phyloP scores from a whole-genome alignment of 2,797 vertebrate species.

The Hippopotamyrus pictus region DNA sequence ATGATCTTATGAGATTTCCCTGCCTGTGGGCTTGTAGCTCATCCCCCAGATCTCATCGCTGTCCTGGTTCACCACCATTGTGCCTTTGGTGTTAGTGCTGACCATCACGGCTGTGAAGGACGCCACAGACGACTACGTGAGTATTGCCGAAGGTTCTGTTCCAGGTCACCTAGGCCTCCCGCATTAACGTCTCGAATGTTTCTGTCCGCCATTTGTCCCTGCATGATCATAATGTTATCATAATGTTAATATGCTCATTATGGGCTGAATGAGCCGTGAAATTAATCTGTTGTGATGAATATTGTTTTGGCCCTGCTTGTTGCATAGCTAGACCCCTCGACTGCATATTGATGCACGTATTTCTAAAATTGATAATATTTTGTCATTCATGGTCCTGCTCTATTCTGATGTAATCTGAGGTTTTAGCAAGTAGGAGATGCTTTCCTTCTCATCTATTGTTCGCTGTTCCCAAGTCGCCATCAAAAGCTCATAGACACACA shows the following conservation, averaged over 20 bases:
- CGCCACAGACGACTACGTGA: conserved; percentile 75
- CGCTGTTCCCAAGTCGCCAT: background rate
- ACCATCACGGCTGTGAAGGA: conserved; percentile 78
- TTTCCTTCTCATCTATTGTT: background rate
- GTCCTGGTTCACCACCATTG: conserved; percentile 80
- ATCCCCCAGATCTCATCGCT: conserved; percentile 78
- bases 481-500: background rate
- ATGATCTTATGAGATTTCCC: background rate
- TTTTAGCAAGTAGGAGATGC: background rate
- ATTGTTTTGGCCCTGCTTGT: background rate
- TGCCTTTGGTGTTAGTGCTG: conserved; percentile 78
- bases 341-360: background rate
- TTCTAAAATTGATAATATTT: background rate
- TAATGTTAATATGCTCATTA: background rate
- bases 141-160: conserved; percentile 29
- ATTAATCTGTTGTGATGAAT: background rate
- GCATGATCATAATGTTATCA: background rate
- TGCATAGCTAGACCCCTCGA: background rate
- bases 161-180: background rate
- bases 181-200: background rate
- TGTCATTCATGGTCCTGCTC: background rate
- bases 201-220: background rate
- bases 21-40: conserved; percentile 52
- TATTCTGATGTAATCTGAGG: background rate
- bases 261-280: background rate